Base-by-base conservation (phyloP, 2,113 vertebrate genomes). In the Triplophysa dalaica region DNA sequence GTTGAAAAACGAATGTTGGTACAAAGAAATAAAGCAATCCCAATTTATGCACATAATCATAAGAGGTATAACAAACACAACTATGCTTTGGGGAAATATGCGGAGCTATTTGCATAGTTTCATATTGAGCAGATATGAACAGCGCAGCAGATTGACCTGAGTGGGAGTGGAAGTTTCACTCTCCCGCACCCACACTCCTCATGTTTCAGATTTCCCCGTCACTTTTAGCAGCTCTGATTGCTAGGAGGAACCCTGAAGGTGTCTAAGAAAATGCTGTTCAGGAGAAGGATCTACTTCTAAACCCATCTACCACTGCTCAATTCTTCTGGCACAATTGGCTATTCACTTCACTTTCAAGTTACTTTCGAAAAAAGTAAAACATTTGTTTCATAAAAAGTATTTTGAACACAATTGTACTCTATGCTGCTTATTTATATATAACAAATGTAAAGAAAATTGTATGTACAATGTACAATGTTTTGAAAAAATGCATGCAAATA, bases 91-190 rank as follows among this genome's bases (percentile, higher is more conserved):
- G 75, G 70, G 75, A 80, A 68, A 67, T 73, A n/a, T 76, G 22
- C 41, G 75, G 79, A 61, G 24, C 12, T 1, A 78, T 80, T 80
- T 78, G 58, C 77, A 75, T 81, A 65, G 29, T 80, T 85, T 82
- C 21, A 75, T 78, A 77, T 83, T 78, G 80, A 70, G 24, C 29
- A 80, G 73, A 79, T 76, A 76, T 29, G 56, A 70, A 64, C 75
- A 21, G 72, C 81, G 54, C 45, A 75, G 26, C 78, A 73, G 6
- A 21, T n/a, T 87, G 80, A 87, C 87, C 77, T 77, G 60, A 68
- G 87, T 83, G 75, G 79, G 83, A 84, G 84, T 78, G 82, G 38
- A 54, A 78, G 8, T 33, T 19, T 26, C 0, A 10, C 60, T 66
- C 33, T 26, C 13, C 24, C 41, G 48, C 65, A 77, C 80, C 61